phyloP scores from a whole-genome alignment of 2,888 invertebrate genomes.

The Nemotelus pantherinus region DNA sequence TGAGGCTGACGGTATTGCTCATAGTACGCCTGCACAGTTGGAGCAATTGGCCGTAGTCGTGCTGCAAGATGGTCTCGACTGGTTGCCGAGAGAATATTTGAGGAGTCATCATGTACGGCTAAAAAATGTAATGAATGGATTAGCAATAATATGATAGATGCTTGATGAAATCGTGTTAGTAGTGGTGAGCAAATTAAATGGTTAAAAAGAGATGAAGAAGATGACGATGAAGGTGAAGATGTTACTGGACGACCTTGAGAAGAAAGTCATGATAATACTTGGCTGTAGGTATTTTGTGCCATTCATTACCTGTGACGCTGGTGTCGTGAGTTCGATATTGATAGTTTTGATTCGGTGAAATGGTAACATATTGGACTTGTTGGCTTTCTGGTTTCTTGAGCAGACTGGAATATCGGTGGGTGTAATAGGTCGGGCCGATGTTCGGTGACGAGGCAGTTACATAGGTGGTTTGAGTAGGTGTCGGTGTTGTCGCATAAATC shows the following conservation, averaged over 20 bases:
- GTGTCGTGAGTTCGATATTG: constrained; percentile 16
- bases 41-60: constrained; percentile 20
- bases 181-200: neutral
- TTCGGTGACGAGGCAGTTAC: neutral
- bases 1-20: constrained; percentile 49
- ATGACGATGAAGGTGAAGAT: constrained; percentile 16
- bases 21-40: constrained; percentile 21
- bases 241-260: constrained; percentile 37
- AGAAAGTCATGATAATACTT: neutral
- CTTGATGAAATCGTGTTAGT: neutral
- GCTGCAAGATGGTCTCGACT: constrained; percentile 38
- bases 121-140: constrained; percentile 2
- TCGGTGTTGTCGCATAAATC: constrained; percentile 37
- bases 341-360: constrained; percentile 10
- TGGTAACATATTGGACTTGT: constrained; percentile 42
- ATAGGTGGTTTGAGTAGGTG: constrained; percentile 3
- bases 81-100: constrained; percentile 48
- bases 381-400: neutral
- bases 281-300: neutral
- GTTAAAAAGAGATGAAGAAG: neutral
- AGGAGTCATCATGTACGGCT: constrained; percentile 45
- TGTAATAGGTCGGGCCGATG: neutral
- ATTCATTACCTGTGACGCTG: constrained; percentile 28
- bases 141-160: neutral
- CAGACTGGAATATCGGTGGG: no score